Evolutionary conservation across 2,888 invertebrate genomes (phyloP), one percentile per base, ranked within the genome.

Genomic region (Cerastoderma edule): DNA sequence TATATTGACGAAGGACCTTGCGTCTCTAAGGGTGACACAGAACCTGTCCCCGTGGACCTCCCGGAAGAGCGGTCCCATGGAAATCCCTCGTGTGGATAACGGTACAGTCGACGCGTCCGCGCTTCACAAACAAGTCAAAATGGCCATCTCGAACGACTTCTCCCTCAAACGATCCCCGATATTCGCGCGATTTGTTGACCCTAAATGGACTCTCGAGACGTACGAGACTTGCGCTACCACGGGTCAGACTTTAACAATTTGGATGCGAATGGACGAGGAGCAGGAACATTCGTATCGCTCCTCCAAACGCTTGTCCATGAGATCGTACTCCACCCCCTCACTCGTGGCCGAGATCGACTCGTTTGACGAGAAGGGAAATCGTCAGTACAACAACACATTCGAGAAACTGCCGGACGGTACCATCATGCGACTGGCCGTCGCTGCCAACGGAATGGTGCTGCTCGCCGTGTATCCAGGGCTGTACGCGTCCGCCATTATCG

Each of bases 151-250:
- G 27, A 81, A 81, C 22, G 81, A 81, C 46, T 81, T 78, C 71
- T 81, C 81, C 1, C 57, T 75, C 3, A 75, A 76, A 54, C 53
- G 81, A 46, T 81, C 81, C 4, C 73, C 66, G 22, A 78, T 81
- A 24, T 81, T 81, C 28, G 65, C 81, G 0, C 70, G 72, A 33
- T 78, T 81, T 65, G 81, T 81, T 30, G 78, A 81, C 46, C 78
- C 81, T 3, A 81, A 81, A 33, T 81, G 81, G 81, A 81, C 65
- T 44, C 57, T 81, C n/a, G 81, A 81, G 54, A 76, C 81, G 2
- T 81, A 75, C 72, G 78, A 81, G 48, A 81, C 73, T 1, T 67
- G 72, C 50, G 70, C 75, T 27, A 8, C 60, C 0, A 75, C 75
- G 1, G 81, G 81, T 10, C 81, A 81, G 64, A 81, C 77, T 13